Base-by-base conservation (phyloP, 1,140 invertebrate genomes). In the Vanessa tameamea region DNA sequence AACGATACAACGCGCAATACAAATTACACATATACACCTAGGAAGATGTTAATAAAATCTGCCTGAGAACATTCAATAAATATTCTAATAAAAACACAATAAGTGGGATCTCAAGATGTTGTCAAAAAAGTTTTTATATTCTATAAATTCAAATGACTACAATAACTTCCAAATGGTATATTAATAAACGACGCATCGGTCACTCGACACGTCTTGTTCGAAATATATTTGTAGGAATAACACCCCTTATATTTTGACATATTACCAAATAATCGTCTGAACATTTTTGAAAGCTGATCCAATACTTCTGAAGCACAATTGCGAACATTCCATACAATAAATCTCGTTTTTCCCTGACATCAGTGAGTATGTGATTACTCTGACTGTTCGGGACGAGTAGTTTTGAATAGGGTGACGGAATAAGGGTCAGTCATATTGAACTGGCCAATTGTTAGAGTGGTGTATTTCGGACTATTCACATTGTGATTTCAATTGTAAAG, bases 401-500 rank as follows among this genome's bases (percentile, higher is more conserved):
- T 76, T 80, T 78, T 80, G 79, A 78, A 80, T 80, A 75, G 78
- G 71, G 70, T 71, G 69, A 76, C 73, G 57, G 76, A 78, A 64
- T 76, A 79, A 78, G 76, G 78, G 78, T 77, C 70, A 75, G 65
- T 80, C 66, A 72, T 76, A 78, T 78, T 75, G 76, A 73, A 75
- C 71, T 67, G 63, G 72, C 69, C 81, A 82, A 79, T 82, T 79
- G 77, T 76, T 69, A 74, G 48, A 63, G 73, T 61, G 67, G 64
- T 69, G 66, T 69, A 75, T 69, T 66, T 57, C 53, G n/a, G 55
- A 48, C 20, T 59, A 31, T 47, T 69, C 53, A 14, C 51, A 67
- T 55, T 55, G 50, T 67, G 15, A 65, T 66, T 47, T 66, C 26
- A 8, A 31, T 31, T 26, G 16, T 31, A 59, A 55, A 12, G 53